Evolutionary conservation across 2,888 invertebrate genomes (phyloP), one percentile per base, ranked within the genome.

Genomic region (Colletes collaris): DNA sequence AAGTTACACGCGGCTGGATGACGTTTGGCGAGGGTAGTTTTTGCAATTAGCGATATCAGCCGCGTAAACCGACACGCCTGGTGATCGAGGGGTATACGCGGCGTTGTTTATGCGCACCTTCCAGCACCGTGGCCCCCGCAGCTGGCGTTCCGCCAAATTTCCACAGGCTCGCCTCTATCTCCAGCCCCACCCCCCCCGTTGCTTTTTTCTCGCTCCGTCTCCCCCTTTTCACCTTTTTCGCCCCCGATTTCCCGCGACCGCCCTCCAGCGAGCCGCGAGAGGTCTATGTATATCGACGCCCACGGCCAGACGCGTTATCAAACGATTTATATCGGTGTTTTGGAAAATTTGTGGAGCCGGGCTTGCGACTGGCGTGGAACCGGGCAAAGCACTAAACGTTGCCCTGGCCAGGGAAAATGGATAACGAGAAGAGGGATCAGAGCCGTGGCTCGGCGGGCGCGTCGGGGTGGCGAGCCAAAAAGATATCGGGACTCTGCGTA

Each of bases 281-380:
- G 16, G 16, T 16, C 16, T 16, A 16, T 79, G 79, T 83, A 87
- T 88, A 90, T 90, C 86, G 89, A 88, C 83, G 88, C 90, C 88
- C 82, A 78, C 80, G 82, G 89, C 86, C 80, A 84, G 83, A 69
- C 85, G 87, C 88, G 88, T 90, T 90, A 91, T 90, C 91, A 88
- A 89, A 87, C 88, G 89, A 90, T 90, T 91, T 90, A 90, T 90
- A 91, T 89, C 90, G 87, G 86, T 91, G 90, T 89, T 90, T 91
- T 87, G 88, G 79, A 87, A 89, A 90, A 90, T 90, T 90, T 90
- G 89, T 90, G 88, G 88, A 77, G 84, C 77, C 79, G 63, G 71
- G 72, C 76, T 76, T 72, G 84, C 86, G 81, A 46, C 44, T 81
- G 84, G 85, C 79, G 78, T 70, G 62, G 75, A 16, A 65, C 69